Evolutionary conservation across 1,140 invertebrate species (phyloP).

Genomic region (Caerostris darwini): DNA sequence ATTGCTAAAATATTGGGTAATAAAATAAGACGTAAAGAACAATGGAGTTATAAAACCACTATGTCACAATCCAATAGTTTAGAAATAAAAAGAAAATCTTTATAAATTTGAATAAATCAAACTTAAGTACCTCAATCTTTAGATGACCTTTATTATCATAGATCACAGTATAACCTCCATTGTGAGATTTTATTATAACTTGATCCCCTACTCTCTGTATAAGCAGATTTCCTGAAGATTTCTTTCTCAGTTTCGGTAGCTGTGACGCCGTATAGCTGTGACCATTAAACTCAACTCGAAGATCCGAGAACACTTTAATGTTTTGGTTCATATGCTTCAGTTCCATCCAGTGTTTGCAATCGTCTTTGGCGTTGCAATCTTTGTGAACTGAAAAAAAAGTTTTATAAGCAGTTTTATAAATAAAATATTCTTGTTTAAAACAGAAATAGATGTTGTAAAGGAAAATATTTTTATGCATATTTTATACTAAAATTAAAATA

Average conservation of each 20-base stretch:
- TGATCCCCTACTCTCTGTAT: conserved; percentile 87
- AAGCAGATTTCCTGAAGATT: conserved; percentile 84
- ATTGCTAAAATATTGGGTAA: too few relatives aligned
- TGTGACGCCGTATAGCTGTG: conserved; percentile 68
- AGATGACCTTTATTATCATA: conserved; percentile 87
- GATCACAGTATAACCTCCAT: conserved; percentile 88
- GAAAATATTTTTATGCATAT: too few relatives aligned
- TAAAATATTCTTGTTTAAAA: too few relatives aligned
- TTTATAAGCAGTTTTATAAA: too few relatives aligned
- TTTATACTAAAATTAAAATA: too few relatives aligned
- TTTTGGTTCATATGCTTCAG: conserved; percentile 14
- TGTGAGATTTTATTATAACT: conserved; percentile 86
- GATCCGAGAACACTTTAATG: conserved; percentile 64
- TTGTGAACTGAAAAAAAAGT: conserved; percentile 85
- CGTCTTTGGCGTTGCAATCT: conserved; percentile 83
- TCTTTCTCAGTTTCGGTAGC: conserved; percentile 84
- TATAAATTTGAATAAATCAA: too few relatives aligned
- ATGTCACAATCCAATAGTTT: too few relatives aligned
- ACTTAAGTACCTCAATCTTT: conserved; percentile 85
- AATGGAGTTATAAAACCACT: too few relatives aligned
- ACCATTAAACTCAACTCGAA: conserved; percentile 58
- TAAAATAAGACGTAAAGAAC: too few relatives aligned
- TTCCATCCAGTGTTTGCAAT: conserved; percentile 69
- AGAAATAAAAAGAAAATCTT: too few relatives aligned
- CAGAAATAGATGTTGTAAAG: too few relatives aligned